phyloP scores from a whole-genome alignment of 1,140 invertebrate genomes.

The Drosophila cardini region DNA sequence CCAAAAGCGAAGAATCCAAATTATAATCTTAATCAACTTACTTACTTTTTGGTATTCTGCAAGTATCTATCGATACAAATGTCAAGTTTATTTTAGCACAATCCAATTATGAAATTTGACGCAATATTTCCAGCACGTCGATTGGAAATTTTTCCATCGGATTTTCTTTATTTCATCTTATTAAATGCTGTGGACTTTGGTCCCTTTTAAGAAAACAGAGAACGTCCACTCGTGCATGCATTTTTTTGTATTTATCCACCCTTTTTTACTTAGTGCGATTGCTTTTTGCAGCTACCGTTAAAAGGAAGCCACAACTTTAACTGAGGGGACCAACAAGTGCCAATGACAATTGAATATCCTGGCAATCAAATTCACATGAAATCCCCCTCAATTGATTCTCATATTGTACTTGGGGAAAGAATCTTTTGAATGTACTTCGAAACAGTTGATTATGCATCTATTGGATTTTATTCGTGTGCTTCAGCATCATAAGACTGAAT shows the following conservation, averaged over 20 bases:
- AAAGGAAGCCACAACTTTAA: constrained; percentile 6
- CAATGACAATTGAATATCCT: constrained; percentile 53
- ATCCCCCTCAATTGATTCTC: constrained; percentile 16
- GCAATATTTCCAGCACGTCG: not conserved
- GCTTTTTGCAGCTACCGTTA: constrained; percentile 30
- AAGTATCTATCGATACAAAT: constrained; percentile 25
- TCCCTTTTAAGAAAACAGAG: not conserved
- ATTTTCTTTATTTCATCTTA: constrained; percentile 62
- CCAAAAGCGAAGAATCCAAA: not conserved
- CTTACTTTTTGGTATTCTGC: not conserved
- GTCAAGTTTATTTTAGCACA: constrained; percentile 4
- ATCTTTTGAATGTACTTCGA: constrained; percentile 18
- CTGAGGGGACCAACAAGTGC: constrained; percentile 40
- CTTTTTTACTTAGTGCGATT: constrained; percentile 64
- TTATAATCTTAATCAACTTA: constrained; percentile 16
- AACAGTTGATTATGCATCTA: constrained; percentile 34
- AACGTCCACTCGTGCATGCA: constrained; percentile 60
- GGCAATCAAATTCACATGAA: constrained; percentile 51
- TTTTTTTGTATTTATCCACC: constrained; percentile 48
- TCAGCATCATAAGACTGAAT: constrained; percentile 2
- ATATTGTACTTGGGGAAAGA: constrained; percentile 8
- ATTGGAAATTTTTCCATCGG: constrained; percentile 64
- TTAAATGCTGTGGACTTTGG: not conserved
- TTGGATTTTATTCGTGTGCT: constrained; percentile 25
- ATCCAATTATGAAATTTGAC: constrained; percentile 37